Percentiles rank a stretch among this genome's conserved stretches.
phyloP scores from a whole-genome alignment of 1,140 invertebrate species.

The Neodiprion virginianus region DNA sequence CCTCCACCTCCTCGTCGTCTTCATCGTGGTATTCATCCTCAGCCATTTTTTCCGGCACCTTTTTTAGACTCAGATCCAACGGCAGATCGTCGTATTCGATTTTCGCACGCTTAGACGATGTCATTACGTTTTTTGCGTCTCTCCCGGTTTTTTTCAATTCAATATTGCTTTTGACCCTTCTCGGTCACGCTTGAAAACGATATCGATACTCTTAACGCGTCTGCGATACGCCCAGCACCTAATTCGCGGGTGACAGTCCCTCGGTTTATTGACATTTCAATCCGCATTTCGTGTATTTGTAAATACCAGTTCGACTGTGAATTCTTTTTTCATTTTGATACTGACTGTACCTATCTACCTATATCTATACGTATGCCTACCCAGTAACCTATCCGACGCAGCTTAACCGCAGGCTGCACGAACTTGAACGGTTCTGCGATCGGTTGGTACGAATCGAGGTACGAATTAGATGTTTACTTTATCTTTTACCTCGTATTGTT shows the following conservation, averaged over 20 bases:
- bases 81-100: conserved; percentile 27
- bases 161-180: no score
- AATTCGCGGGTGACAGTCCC: no score
- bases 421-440: no score
- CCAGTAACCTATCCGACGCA: no score
- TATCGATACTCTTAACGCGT: not conserved
- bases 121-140: not conserved
- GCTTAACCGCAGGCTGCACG: no score
- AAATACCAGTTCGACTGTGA: not conserved
- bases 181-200: no score
- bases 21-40: not conserved
- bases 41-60: conserved; percentile 17
- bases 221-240: no score
- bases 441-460: no score
- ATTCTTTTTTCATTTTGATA: not conserved
- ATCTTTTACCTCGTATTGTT: no score
- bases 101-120: conserved; percentile 31
- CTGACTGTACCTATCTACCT: not conserved
- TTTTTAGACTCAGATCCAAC: conserved; percentile 33
- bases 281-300: not conserved
- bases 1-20: not conserved
- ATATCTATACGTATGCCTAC: not conserved
- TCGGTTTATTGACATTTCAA: not conserved
- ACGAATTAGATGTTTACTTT: no score
- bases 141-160: no score